Evolutionary conservation across 2,888 invertebrate species (phyloP).

Genomic region (Cheilosia variabilis): DNA sequence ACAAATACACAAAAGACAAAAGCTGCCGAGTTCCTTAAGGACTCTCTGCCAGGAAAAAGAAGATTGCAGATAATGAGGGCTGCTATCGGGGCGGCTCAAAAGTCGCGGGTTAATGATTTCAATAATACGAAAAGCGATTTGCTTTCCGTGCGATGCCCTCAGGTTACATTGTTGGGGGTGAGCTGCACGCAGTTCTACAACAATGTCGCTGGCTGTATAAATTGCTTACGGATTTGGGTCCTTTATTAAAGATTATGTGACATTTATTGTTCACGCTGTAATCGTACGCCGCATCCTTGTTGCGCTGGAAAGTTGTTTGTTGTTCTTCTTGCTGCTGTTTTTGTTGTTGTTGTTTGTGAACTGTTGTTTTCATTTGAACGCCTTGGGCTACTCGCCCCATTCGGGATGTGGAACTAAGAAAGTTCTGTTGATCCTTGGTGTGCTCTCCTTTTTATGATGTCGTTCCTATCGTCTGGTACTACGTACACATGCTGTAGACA

Average conservation of each 20-base stretch:
- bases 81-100: slow-evolving; percentile 47
- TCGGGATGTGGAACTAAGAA: slow-evolving; percentile 3
- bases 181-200: slow-evolving; percentile 1
- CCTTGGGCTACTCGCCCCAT: slow-evolving; percentile 62
- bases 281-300: slow-evolving; percentile 77
- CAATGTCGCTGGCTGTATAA: slow-evolving; percentile 49
- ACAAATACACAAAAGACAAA: slow-evolving; percentile 13
- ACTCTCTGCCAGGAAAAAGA: slow-evolving; percentile 40
- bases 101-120: slow-evolving; percentile 74
- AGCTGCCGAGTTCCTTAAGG: slow-evolving; percentile 45
- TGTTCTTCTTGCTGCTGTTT: slow-evolving; percentile 44
- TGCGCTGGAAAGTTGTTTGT: slow-evolving; percentile 60
- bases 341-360: slow-evolving; percentile 50
- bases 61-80: slow-evolving; percentile 70
- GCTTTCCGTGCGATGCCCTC: slow-evolving; percentile 58
- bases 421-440: slow-evolving; percentile 7
- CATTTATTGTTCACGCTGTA: slow-evolving; percentile 84
- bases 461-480: slow-evolving; percentile 38
- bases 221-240: slow-evolving; percentile 75
- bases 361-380: slow-evolving; percentile 73
- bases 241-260: slow-evolving; percentile 83
- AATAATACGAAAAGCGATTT: slow-evolving; percentile 75
- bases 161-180: slow-evolving; percentile 43
- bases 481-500: slow-evolving; percentile 50
- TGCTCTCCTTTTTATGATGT: slow-evolving; percentile 17